Base-by-base conservation (phyloP, 2,797 vertebrate species). In the Pagetopsis macropterus region DNA sequence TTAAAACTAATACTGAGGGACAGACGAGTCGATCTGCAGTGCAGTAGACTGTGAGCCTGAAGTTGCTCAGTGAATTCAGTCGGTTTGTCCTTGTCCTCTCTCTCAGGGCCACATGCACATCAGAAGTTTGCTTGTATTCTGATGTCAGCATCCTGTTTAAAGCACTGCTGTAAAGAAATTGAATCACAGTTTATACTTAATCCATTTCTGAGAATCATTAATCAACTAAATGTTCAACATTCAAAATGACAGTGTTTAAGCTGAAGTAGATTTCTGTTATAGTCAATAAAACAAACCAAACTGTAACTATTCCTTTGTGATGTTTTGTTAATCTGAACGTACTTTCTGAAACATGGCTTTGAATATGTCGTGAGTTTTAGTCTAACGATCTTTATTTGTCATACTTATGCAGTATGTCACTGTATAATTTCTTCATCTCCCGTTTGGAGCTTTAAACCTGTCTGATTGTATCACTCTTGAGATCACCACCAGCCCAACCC, bases 1-100 rank as follows among this genome's bases (percentile, higher is more conserved):
- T 88, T 85, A 73, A 71, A 78, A 59, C 33, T 81, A 73, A 79
- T 69, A 0, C 65, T 4, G 73, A 84, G 76, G 76, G 76, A 83
- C 87, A 9, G 57, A 60, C 0, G 48, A 65, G 65, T 55, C 7
- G n/a, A 58, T 81, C 56, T 77, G 79, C 78, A 59, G 78, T 75
- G 74, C 66, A 71, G 63, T 19, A 57, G 54, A 37, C 66, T 31
- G 33, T 63, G 5, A 71, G 52, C 51, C 56, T 55, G 45, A 19
- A 55, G 76, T 65, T 72, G 70, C 70, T 77, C 46, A 37, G 16
- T 55, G 45, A 49, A 61, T 52, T 37, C 16, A 54, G 31, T 37
- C 16, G 45, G 23, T 66, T 78, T 75, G 70, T 71, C 65, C 71
- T 79, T 23, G 44, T 73, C 54, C 50, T 44, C 19, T 61, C 45